Conservation (phyloP, 2,888 invertebrate genomes). For the Drosophila mulleri region DNA sequence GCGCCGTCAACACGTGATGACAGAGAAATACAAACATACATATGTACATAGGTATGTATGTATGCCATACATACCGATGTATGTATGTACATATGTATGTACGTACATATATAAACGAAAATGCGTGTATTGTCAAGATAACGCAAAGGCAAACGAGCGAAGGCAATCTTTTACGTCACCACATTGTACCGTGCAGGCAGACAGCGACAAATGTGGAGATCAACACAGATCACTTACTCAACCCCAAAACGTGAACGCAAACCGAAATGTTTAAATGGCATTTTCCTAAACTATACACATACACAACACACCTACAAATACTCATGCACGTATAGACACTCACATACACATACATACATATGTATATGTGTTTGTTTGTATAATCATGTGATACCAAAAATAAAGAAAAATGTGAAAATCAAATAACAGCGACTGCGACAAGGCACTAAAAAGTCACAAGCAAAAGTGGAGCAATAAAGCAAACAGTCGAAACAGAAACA, state of each 20-base stretch:
- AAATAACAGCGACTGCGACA: constrained; percentile 75
- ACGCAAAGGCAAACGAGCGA: constrained; percentile 52
- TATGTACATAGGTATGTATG: background rate
- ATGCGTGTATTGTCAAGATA: constrained; percentile 55
- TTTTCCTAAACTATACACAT: constrained; percentile 62
- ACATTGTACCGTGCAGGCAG: constrained; percentile 20
- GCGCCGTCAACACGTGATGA: constrained; percentile 66
- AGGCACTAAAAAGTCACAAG: constrained; percentile 78
- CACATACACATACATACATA: background rate
- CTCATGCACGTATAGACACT: background rate
- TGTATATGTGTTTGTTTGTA: constrained; percentile 52
- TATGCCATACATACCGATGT: too few relatives aligned
- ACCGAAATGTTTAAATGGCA: constrained; percentile 71
- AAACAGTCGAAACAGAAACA: constrained; percentile 69
- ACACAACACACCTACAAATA: constrained; percentile 5
- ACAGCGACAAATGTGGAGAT: constrained; percentile 71
- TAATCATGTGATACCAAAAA: constrained; percentile 78
- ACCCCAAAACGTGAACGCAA: constrained; percentile 60
- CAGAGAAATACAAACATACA: constrained; percentile 2
- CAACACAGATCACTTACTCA: constrained; percentile 77
- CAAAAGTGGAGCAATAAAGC: constrained; percentile 81
- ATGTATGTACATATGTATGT: background rate
- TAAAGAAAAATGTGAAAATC: constrained; percentile 82
- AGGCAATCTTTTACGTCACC: constrained; percentile 73
- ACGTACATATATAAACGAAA: constrained; percentile 20